Conservation (phyloP, 2,888 invertebrate species). For the Latrodectus elegans region DNA sequence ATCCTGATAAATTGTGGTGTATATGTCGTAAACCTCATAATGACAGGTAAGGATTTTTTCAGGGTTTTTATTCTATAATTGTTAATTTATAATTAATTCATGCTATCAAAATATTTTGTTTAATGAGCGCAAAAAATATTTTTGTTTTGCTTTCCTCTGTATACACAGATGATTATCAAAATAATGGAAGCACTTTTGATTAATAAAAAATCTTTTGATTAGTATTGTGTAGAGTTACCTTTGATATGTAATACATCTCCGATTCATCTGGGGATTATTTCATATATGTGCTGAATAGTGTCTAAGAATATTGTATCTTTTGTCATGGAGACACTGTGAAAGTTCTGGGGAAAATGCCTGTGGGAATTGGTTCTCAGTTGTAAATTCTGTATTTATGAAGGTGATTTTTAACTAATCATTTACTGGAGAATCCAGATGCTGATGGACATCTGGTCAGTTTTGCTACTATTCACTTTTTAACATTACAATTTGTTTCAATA, state of each 20-base stretch:
- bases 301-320: background rate
- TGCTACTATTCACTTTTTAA: too few relatives aligned
- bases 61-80: background rate
- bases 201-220: background rate
- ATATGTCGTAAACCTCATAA: slow-evolving; percentile 96
- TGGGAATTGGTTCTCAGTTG: background rate
- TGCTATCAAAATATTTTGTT: background rate
- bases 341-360: too few relatives aligned
- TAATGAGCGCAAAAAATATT: background rate
- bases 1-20: slow-evolving; percentile 95
- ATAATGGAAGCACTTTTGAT: background rate
- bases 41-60: slow-evolving; percentile 77
- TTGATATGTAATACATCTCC: background rate
- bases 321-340: too few relatives aligned
- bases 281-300: background rate
- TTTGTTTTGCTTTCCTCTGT: background rate
- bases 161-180: background rate
- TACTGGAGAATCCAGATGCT: too few relatives aligned
- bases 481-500: too few relatives aligned
- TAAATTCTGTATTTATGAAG: background rate
- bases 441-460: too few relatives aligned
- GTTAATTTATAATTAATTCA: background rate
- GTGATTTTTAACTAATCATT: background rate
- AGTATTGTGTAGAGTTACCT: background rate
- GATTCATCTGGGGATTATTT: background rate